These are phyloP conservation scores for Anolis apletophallus DNA, from an alignment of 2,797 vertebrate species.

Conservation along the genomic window DNA sequence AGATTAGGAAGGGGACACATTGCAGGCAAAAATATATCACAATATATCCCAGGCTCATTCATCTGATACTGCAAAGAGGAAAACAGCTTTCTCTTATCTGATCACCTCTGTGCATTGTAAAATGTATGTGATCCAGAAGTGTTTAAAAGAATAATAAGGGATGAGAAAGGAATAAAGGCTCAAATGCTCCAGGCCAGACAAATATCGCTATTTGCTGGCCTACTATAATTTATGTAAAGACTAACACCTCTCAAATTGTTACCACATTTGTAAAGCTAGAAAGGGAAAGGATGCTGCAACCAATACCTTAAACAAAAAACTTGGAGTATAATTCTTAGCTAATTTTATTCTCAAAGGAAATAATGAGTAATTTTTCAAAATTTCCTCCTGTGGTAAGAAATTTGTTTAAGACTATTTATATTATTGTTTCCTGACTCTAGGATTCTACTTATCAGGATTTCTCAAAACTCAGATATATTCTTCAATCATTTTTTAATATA, in stretches of 20 bases:
- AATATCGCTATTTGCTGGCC: constrained; percentile 16
- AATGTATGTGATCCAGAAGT: constrained; percentile 15
- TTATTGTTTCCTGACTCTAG: no score
- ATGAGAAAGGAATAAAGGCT: neutral
- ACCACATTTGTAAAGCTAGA: neutral
- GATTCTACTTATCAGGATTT: no score
- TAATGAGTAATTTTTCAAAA: no score
- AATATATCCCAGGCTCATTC: neutral
- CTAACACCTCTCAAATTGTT: constrained; percentile 10
- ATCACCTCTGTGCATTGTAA: constrained; percentile 8
- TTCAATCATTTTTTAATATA: no score
- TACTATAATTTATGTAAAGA: neutral
- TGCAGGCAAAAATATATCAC: constrained; percentile 21
- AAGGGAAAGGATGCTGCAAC: constrained; percentile 1
- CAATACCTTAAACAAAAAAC: constrained; percentile 1
- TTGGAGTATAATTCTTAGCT: no score
- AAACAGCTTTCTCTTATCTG: constrained; percentile 21
- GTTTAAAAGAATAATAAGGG: neutral
- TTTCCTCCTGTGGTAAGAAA: no score
- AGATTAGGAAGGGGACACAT: neutral
- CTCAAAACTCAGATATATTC: no score
- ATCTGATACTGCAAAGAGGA: constrained; percentile 38
- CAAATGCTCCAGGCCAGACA: neutral
- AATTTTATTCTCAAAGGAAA: no score
- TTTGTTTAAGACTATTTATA: no score